Evolutionary conservation across 2,888 invertebrate genomes (phyloP), one percentile per base, ranked within the genome.

Genomic region (Apoda limacodes): DNA sequence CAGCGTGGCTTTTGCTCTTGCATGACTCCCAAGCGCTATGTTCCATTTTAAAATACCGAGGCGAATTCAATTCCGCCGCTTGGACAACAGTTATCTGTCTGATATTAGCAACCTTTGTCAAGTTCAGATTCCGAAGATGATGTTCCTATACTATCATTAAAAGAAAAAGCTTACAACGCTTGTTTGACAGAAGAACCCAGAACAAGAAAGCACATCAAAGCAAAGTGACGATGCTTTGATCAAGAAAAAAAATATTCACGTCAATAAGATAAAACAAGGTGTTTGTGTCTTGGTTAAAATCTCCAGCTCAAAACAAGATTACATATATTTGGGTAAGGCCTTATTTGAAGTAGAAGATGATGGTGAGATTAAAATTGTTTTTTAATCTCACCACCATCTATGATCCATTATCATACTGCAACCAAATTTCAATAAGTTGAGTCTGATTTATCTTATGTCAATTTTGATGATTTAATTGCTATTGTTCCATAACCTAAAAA

Each of bases 281-380:
- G n/a, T 30, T 25, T 37, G 34, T 15, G 26, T 37, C 29, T 34
- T 29, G 15, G 34, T 35, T n/a, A 37, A 37, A 37, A 14, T 32
- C 13, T 32, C 31, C 15, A 35, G 27, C 23, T 26, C 15, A 13
- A 34, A 27, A 22, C n/a, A n/a, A n/a, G n/a, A n/a, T n/a, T n/a
- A n/a, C n/a, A n/a, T n/a, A n/a, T n/a, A n/a, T n/a, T n/a, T n/a
- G n/a, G n/a, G n/a, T n/a, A n/a, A n/a, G n/a, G n/a, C n/a, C n/a
- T n/a, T n/a, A n/a, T n/a, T n/a, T 22, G 26, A 35, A 22, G 34
- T 28, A 20, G 29, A 35, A 20, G 29, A 36, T 22, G 33, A 36
- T 34, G 33, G 24, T 10, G 34, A 29, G 22, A 31, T 30, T 22
- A 35, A 34, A 31, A 35, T 31, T 26, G 28, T 35, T 26, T 31